Base-by-base conservation (phyloP, 1,140 invertebrate species). In the Arctopsyche grandis region DNA sequence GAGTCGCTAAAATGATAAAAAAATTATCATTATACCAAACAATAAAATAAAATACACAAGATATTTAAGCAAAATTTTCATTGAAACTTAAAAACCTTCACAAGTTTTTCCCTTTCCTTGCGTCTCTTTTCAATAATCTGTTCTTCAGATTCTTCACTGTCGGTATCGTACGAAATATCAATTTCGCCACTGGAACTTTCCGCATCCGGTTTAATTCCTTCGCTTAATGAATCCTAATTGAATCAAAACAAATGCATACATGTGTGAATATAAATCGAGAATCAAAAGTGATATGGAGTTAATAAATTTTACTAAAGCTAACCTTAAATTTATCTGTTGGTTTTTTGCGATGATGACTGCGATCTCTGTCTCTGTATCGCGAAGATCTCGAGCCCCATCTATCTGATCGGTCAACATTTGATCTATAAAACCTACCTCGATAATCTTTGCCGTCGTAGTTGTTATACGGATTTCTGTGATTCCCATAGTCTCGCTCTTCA, bases 71-170 rank as follows among this genome's bases (percentile, higher is more conserved):
- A 38, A 4, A 3, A 52, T n/a, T 52, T 3, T 12, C 16, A 52
- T 12, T n/a, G 12, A 52, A 52, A 4, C 10, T 3, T n/a, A 52
- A 12, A 5, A 89, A 95, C 94, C 89, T 95, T 95, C 44, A 98
- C 85, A 0, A 99, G 88, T 85, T 96, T 95, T 88, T 98, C 96
- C 60, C 97, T 90, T 85, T 97, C 93, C 86, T 96, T 96, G 80
- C 97, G 91, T 83, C 96, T 90, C 84, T 92, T 92, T 85, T 98
- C 95, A 86, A 99, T 99, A 84, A 98, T 96, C 79, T 93, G 92
- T 86, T 98, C 96, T 85, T 98, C 97, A 86, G 98, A 96, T 86
- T 98, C 97, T 80, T 98, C 97, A 60, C 96, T 94, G 24, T 91
- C 92, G 74, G 94, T 92, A 80, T 96, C 94, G 69, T 96, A 92